Percentiles rank a stretch among this genome's conserved stretches.
Conservation (phyloP, 2,113 vertebrate genomes). For the Tenrec ecaudatus region DNA sequence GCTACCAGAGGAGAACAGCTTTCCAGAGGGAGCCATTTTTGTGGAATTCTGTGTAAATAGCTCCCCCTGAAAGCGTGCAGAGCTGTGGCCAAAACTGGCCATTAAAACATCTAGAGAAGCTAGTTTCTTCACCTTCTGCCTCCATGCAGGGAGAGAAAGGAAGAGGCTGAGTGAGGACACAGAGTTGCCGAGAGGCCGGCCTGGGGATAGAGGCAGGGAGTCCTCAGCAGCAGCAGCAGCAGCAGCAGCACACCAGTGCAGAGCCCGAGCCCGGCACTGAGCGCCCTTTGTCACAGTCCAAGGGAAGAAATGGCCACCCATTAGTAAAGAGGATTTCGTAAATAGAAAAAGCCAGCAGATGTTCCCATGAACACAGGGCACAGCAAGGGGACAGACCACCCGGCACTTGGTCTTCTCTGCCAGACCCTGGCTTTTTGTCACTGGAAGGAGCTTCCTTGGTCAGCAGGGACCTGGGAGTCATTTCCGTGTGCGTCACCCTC, state of each 20-base stretch:
- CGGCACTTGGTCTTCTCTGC: not conserved
- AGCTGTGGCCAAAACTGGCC: rapidly evolving
- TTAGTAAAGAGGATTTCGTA: not conserved
- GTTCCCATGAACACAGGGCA: not conserved
- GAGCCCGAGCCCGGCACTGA: not conserved
- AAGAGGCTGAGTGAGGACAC: not conserved
- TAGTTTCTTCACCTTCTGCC: not conserved
- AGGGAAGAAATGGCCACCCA: not conserved
- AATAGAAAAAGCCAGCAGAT: not conserved
- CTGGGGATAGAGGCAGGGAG: not conserved
- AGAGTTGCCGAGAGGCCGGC: not conserved
- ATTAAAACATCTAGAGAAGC: not conserved
- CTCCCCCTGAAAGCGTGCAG: not conserved
- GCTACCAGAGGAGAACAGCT: no score
- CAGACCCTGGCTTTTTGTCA: not conserved
- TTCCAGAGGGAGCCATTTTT: not conserved
- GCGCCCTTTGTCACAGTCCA: not conserved
- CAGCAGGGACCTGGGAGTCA: not conserved
- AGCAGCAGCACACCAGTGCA: no score
- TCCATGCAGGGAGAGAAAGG: not conserved
- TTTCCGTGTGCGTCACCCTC: not conserved
- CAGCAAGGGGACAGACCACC: not conserved
- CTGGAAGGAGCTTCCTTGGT: not conserved
- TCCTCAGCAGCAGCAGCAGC: no score
- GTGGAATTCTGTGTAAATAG: not conserved